A percentile compares a stretch with the other conserved stretches of the same genome.
These are phyloP conservation scores for Conus betulinus DNA, from an alignment of 1,140 invertebrate genomes.

Conservation along the genomic window DNA sequence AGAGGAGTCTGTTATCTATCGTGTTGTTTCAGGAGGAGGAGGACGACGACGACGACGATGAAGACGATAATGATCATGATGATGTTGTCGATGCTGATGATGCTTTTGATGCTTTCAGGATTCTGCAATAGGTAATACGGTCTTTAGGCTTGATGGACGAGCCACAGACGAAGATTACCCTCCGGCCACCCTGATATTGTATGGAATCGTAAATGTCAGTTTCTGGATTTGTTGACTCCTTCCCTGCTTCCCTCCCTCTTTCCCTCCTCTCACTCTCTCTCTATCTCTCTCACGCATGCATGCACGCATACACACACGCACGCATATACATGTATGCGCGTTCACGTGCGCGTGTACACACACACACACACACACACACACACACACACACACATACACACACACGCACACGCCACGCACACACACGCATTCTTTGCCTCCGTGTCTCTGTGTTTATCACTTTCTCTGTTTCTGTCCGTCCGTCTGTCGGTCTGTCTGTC, in stretches of 20 bases:
- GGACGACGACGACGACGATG: no score
- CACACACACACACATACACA: no score
- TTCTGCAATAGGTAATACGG: not conserved
- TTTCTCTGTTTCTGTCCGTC: not conserved
- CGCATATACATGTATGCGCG: no score
- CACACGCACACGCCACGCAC: no score
- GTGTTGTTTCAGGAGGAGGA: no score
- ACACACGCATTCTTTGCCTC: not conserved
- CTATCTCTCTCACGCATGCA: not conserved
- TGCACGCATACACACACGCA: not conserved
- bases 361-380: no score
- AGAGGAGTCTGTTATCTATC: no score
- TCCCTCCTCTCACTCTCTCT: not conserved
- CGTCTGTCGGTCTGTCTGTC: not conserved
- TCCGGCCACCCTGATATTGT: not conserved
- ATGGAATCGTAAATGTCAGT: not conserved
- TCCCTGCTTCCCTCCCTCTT: not conserved
- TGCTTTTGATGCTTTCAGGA: not conserved
- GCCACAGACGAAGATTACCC: not conserved
- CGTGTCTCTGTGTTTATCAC: not conserved
- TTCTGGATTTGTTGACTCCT: not conserved
- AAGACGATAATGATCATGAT: no score
- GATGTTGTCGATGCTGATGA: no score
- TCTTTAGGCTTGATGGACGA: not conserved
- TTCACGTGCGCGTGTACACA: no score